A percentile compares a stretch with the other conserved stretches of the same genome.
These are phyloP conservation scores for Jordanella pulchra DNA, from an alignment of 2,797 vertebrate species.

Conservation along the genomic window DNA sequence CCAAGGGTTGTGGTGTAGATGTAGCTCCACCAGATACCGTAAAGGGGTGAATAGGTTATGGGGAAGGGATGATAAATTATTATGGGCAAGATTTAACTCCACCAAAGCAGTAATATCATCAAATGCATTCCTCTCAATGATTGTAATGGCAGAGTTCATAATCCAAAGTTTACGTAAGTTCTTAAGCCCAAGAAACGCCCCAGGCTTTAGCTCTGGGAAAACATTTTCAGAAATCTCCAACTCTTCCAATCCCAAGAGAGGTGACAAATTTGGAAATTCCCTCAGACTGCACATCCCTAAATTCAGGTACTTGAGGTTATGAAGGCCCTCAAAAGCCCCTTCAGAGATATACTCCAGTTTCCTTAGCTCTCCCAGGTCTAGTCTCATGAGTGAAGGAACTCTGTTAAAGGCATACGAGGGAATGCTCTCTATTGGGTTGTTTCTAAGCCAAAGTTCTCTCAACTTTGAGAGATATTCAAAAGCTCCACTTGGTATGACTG, in stretches of 20 bases:
- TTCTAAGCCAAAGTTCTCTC: conserved; percentile 95
- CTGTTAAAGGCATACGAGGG: conserved; percentile 97
- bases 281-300: conserved; percentile 96
- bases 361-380: conserved; percentile 95
- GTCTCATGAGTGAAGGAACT: conserved; percentile 94
- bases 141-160: conserved; percentile 94
- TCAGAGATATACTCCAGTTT: conserved; percentile 98
- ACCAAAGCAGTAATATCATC: conserved; percentile 93
- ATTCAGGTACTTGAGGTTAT: conserved; percentile 98
- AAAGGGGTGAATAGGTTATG: conserved; percentile 95
- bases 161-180: conserved; percentile 96
- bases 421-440: conserved; percentile 98
- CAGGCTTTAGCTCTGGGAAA: conserved; percentile 91
- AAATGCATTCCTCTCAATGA: conserved; percentile 95
- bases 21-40: conserved; percentile 93
- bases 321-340: conserved; percentile 93
- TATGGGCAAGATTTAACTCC: conserved; percentile 98
- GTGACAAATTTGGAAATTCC: conserved; percentile 93
- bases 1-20: conserved; percentile 98
- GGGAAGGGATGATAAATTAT: conserved; percentile 94
- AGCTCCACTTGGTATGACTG: conserved; percentile 95
- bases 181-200: conserved; percentile 90
- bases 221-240: conserved; percentile 97
- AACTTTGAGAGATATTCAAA: conserved; percentile 98
- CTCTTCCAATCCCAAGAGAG: conserved; percentile 92